Conservation (phyloP, 2,888 invertebrate species). For the Leptopilina syphax region DNA sequence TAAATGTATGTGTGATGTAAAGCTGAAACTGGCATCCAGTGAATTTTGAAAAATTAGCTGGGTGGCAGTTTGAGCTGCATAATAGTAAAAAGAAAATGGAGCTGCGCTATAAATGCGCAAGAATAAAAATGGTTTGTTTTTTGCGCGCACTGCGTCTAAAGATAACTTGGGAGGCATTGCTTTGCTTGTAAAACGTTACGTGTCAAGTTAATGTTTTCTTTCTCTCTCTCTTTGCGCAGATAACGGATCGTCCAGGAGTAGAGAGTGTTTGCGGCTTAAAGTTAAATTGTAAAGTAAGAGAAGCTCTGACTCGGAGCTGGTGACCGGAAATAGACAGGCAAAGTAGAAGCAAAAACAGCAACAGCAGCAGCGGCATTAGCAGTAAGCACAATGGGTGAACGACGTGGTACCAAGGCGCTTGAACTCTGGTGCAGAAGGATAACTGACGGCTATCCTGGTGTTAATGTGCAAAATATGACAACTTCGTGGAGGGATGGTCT, state of each 20-base stretch:
- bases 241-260: constrained; percentile 38
- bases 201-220: constrained; percentile 42
- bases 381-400: constrained; percentile 83
- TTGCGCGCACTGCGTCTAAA: background rate
- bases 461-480: constrained; percentile 95
- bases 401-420: constrained; percentile 92
- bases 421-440: constrained; percentile 95
- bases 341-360: no score
- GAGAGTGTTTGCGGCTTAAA: constrained; percentile 48
- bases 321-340: constrained; percentile 38
- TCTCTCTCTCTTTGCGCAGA: constrained; percentile 55
- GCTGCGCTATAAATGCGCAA: constrained; percentile 20
- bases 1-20: no score
- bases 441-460: constrained; percentile 93
- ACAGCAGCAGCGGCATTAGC: background rate
- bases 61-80: no score
- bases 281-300: constrained; percentile 24
- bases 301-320: constrained; percentile 9
- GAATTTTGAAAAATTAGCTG: no score
- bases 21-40: no score
- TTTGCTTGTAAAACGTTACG: constrained; percentile 28
- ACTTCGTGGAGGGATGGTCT: constrained; percentile 96
- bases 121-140: background rate
- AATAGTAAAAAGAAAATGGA: background rate
- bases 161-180: constrained; percentile 19